A percentile compares a stretch with the other conserved stretches of the same genome.
Evolutionary conservation across 2,888 invertebrate species (phyloP).

Genomic region (Pterostichus niger): DNA sequence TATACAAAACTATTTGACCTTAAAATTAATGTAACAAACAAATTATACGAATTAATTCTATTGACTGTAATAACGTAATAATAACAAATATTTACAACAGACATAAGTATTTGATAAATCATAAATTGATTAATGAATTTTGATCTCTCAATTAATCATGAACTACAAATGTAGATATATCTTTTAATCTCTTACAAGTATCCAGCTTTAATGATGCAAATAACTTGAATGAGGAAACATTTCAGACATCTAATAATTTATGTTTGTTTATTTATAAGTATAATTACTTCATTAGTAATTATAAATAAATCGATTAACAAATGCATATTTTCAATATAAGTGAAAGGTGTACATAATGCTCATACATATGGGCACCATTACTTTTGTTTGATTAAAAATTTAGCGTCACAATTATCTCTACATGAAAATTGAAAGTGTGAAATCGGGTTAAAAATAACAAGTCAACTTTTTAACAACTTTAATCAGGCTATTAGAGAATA

Average conservation of each 20-base stretch:
- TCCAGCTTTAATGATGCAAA: not conserved
- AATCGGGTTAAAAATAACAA: slow-evolving; percentile 11
- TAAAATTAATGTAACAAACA: not conserved
- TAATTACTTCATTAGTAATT: slow-evolving; percentile 4
- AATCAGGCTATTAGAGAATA: slow-evolving; percentile 12
- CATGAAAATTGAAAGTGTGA: slow-evolving; percentile 32
- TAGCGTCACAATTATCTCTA: slow-evolving; percentile 6
- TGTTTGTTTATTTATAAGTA: not conserved
- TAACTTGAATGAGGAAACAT: not conserved
- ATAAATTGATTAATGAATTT: not conserved
- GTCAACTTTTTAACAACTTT: not conserved
- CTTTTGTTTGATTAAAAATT: slow-evolving; percentile 12
- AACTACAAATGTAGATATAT: not conserved
- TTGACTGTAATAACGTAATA: not conserved
- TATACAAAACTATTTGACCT: not conserved
- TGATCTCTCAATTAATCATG: not conserved
- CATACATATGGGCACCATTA: slow-evolving; percentile 3
- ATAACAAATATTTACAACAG: not conserved
- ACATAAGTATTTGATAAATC: not conserved
- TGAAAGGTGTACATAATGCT: slow-evolving; percentile 18
- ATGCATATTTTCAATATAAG: slow-evolving; percentile 20
- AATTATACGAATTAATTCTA: not conserved
- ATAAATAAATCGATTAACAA: not conserved
- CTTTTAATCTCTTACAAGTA: not conserved
- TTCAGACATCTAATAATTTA: not conserved